Percentiles rank a stretch among this genome's conserved stretches.
These are phyloP conservation scores for Catamblyrhynchus diadema DNA, from an alignment of 2,797 vertebrate species.

Conservation along the genomic window DNA sequence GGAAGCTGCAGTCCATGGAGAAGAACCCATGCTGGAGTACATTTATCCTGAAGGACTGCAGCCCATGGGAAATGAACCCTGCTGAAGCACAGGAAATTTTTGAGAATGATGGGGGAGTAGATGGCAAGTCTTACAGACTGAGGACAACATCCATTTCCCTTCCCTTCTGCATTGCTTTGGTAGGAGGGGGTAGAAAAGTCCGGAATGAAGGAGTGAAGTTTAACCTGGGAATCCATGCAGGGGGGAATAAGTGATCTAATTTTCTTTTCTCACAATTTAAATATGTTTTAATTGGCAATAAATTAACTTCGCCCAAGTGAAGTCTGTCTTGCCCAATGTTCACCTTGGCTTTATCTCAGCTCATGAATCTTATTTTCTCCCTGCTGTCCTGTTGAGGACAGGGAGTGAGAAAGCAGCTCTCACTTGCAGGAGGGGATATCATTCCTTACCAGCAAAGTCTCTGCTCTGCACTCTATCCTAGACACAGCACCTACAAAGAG, in stretches of 20 bases:
- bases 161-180: fast-evolving
- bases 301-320: not conserved
- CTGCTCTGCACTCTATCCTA: not conserved
- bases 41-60: not conserved
- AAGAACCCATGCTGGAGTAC: not conserved
- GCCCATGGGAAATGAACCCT: not conserved
- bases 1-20: not conserved
- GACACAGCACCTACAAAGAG: not conserved
- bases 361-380: not conserved
- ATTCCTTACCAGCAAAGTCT: not conserved
- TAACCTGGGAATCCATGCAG: fast-evolving
- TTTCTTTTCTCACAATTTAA: not conserved
- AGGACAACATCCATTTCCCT: not conserved
- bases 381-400: not conserved
- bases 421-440: not conserved
- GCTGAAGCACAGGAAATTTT: not conserved
- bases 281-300: not conserved
- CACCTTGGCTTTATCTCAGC: not conserved
- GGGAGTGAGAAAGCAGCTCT: not conserved
- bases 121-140: not conserved
- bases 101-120: fast-evolving
- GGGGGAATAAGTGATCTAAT: not conserved
- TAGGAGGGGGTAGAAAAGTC: not conserved
- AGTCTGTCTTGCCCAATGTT: not conserved
- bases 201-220: not conserved